Evolutionary conservation across 2,113 vertebrate genomes (phyloP), one percentile per base, ranked within the genome.

Genomic region (Genyomyrus donnyi): DNA sequence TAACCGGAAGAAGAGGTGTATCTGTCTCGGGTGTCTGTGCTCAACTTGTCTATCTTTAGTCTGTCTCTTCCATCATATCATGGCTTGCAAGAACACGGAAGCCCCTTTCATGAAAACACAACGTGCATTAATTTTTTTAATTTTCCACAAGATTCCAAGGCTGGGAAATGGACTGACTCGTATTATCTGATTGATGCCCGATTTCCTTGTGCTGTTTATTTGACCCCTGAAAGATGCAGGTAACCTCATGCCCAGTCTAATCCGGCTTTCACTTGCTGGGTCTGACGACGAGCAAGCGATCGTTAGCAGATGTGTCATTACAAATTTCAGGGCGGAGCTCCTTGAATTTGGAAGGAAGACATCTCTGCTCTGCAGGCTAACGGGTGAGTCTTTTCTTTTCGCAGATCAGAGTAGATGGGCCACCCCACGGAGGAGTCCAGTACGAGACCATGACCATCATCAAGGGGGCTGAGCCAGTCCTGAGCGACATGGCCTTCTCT

Each of bases 401-500:
- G 45, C 94, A 99, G 98, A 96, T 99, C 92, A 96, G 98, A 89
- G 97, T 98, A 3, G 98, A 99, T 11, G 97, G 97, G 0, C 95
- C 96, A 39, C 95, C 95, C 53, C 95, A 96, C 58, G 97, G 96
- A 7, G 97, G 97, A 3, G 94, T 97, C 89, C 96, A 97, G 87
- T 99, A 99, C 0, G 98, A 99, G 94, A 97, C 96, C 90, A 91
- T 98, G 94, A 93, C 94, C 0, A 96, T 98, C 90, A 96, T 98
- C 95, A 97, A 96, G 94, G 97, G 98, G 1, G 96, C 96, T 53
- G 96, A 96, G 92, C 94, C 96, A 31, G 94, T 99, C 92, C 97
- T 99, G 84, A 95, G 97, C 49, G 97, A 99, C 94, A 99, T 99
- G 97, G 98, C 97, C 90, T 99, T 99, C 95, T 98, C 98, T 70